A percentile compares a stretch with the other conserved stretches of the same genome.
phyloP scores from a whole-genome alignment of 2,888 invertebrate genomes.

The Calliphora vomitoria region DNA sequence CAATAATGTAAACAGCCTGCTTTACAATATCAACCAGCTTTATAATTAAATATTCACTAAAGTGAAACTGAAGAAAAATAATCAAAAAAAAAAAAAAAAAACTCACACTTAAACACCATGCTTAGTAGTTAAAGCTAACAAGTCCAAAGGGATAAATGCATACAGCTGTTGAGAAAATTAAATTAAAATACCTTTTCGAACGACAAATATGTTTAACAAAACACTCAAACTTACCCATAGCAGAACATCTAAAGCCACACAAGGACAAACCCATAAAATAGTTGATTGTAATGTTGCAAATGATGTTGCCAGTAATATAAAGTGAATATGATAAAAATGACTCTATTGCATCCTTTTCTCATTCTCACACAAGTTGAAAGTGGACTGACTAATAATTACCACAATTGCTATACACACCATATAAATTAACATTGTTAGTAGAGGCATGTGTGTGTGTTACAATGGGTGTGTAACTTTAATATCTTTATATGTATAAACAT shows the following conservation, averaged over 20 bases:
- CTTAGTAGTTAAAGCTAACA: not conserved
- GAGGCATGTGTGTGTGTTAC: not conserved
- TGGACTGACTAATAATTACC: slow-evolving; percentile 56
- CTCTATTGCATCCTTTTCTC: not conserved
- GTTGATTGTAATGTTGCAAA: not conserved
- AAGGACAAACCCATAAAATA: not conserved
- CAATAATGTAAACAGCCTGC: too few species aligned
- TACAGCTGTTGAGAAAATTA: slow-evolving; percentile 49
- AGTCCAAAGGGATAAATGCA: slow-evolving; percentile 27
- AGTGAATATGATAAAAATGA: slow-evolving; percentile 6
- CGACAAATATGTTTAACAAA: slow-evolving; percentile 15
- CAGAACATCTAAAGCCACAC: not conserved
- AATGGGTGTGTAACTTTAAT: slow-evolving; percentile 3
- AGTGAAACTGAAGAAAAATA: not conserved
- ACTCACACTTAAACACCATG: not conserved
- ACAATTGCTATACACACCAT: slow-evolving; percentile 55
- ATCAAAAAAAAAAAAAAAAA: not conserved
- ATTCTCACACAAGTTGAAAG: not conserved
- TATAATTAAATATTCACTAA: not conserved
- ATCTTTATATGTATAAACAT: not conserved
- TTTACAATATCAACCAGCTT: too few species aligned
- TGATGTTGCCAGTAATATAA: not conserved
- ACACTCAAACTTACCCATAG: not conserved
- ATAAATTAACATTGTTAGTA: slow-evolving; percentile 52
- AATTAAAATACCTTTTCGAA: slow-evolving; percentile 60